A percentile compares a stretch with the other conserved stretches of the same genome.
phyloP scores from a whole-genome alignment of 2,888 invertebrate species.

The Oxytorus armatus region DNA sequence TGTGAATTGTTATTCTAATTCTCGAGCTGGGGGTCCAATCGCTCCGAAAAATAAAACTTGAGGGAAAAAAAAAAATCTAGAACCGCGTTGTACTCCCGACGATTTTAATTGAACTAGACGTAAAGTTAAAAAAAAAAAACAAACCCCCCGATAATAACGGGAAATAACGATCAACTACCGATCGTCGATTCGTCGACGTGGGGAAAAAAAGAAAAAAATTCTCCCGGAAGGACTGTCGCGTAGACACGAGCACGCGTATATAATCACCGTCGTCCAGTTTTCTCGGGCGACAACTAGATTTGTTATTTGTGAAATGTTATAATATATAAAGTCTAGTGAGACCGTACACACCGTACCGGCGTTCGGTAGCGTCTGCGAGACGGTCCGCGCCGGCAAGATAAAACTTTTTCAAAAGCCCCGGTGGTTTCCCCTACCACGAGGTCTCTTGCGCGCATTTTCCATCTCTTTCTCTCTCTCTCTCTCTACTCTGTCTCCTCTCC shows the following conservation, averaged over 20 bases:
- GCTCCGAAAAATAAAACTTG: neutral
- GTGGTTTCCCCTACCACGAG: slow-evolving; percentile 75
- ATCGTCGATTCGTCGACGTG: slow-evolving; percentile 6
- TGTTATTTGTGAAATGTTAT: slow-evolving; percentile 37
- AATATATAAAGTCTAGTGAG: slow-evolving; percentile 49
- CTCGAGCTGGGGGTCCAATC: neutral
- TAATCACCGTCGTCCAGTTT: slow-evolving; percentile 54
- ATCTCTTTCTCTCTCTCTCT: slow-evolving; percentile 64
- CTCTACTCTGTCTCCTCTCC: slow-evolving; percentile 40
- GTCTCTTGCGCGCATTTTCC: slow-evolving; percentile 63
- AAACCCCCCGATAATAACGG: too few relatives aligned
- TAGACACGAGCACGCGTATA: slow-evolving; percentile 35
- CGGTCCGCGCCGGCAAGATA: slow-evolving; percentile 82
- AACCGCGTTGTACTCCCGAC: neutral
- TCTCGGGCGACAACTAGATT: slow-evolving; percentile 34
- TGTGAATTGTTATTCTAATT: neutral
- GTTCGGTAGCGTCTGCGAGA: slow-evolving; percentile 83
- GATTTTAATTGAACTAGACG: neutral
- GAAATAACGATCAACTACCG: neutral
- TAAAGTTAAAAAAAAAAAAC: neutral
- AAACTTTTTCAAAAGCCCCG: slow-evolving; percentile 83
- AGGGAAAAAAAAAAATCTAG: neutral
- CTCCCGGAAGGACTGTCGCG: neutral
- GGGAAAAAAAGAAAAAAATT: too few relatives aligned
- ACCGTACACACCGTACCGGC: slow-evolving; percentile 80